phyloP scores from a whole-genome alignment of 2,888 invertebrate species.

The Conops quadrifasciatus region DNA sequence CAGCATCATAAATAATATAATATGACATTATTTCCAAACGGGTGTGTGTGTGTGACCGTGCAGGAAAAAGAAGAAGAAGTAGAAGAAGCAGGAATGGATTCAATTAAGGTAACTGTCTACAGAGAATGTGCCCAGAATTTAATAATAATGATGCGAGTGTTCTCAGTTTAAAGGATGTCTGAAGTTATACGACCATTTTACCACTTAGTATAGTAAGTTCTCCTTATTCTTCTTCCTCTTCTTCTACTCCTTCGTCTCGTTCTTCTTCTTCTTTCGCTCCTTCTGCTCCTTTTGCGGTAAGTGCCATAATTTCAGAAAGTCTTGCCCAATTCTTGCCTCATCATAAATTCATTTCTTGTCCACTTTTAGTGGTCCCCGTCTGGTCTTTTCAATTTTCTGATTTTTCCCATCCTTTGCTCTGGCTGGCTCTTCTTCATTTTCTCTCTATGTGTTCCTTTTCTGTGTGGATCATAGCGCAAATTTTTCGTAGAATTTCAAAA shows the following conservation, averaged over 20 bases:
- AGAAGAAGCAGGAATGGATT: too few relatives aligned
- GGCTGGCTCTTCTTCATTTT: not conserved
- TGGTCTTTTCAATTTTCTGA: not conserved
- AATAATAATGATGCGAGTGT: not conserved
- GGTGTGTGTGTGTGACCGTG: not conserved
- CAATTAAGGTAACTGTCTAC: not conserved
- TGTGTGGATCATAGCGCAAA: constrained; percentile 1
- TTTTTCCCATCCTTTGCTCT: not conserved
- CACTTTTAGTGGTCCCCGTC: not conserved
- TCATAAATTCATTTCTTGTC: constrained; percentile 13
- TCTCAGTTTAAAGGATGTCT: too few relatives aligned
- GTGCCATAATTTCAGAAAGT: not conserved
- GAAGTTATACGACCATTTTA: too few relatives aligned
- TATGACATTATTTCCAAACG: constrained; percentile 43
- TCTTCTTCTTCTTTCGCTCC: not conserved
- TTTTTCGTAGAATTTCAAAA: constrained; percentile 19
- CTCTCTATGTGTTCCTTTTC: not conserved
- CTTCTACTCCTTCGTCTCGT: not conserved
- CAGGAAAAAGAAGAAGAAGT: not conserved
- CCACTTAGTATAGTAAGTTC: not conserved
- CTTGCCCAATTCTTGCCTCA: not conserved
- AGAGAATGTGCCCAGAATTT: constrained; percentile 3
- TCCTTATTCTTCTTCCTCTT: not conserved
- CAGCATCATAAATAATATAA: constrained; percentile 57
- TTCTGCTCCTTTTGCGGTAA: not conserved